Conservation (phyloP, 2,888 invertebrate species). For the Drosophila recens region DNA sequence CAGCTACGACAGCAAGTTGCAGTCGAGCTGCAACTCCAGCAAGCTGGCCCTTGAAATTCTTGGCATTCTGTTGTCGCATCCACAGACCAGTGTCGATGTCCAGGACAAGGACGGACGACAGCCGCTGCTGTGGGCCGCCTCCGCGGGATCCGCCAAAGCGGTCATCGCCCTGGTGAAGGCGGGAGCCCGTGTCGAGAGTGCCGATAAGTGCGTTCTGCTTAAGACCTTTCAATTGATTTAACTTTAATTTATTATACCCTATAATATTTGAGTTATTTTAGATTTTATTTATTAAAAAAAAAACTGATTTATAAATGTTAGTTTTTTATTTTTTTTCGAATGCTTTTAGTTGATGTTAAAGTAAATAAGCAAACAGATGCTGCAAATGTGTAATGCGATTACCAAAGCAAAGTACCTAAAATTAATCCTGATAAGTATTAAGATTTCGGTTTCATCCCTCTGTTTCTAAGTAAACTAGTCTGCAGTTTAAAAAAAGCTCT, state of each 20-base stretch:
- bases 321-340: too few relatives aligned
- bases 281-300: too few relatives aligned
- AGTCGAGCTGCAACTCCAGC: constrained; percentile 80
- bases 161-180: constrained; percentile 94
- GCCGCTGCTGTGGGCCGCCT: constrained; percentile 98
- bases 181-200: constrained; percentile 92
- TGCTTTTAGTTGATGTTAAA: too few relatives aligned
- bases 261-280: too few relatives aligned
- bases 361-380: too few relatives aligned
- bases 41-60: constrained; percentile 87
- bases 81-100: constrained; percentile 93
- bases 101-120: constrained; percentile 97
- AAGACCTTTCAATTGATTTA: not conserved
- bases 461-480: too few relatives aligned
- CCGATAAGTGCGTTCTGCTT: constrained; percentile 88
- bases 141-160: constrained; percentile 97
- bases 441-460: too few relatives aligned
- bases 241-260: not conserved
- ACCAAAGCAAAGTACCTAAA: too few relatives aligned
- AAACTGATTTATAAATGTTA: too few relatives aligned
- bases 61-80: constrained; percentile 91
- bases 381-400: too few relatives aligned
- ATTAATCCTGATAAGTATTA: too few relatives aligned
- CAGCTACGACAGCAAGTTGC: constrained; percentile 87
- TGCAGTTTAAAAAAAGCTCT: too few relatives aligned